A percentile compares a stretch with the other conserved stretches of the same genome.
Evolutionary conservation across 2,888 invertebrate genomes (phyloP).

Genomic region (Apotomis turbidana): DNA sequence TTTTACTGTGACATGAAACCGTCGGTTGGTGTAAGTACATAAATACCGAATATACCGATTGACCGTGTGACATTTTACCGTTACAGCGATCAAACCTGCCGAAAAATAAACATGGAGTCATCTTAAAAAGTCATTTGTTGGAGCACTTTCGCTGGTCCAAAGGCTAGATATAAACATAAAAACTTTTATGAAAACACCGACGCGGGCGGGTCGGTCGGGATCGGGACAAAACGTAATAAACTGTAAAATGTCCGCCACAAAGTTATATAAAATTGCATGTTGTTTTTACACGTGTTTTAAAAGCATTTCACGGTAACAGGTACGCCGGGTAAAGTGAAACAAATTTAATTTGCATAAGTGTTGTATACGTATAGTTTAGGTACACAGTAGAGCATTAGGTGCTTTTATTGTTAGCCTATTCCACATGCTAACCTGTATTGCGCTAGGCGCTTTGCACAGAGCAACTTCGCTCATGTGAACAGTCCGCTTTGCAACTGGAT

Average conservation of each 20-base stretch:
- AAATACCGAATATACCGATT: constrained; percentile 6
- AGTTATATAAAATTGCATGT: constrained; percentile 57
- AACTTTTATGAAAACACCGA: constrained; percentile 73
- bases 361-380: constrained; percentile 33
- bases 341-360: constrained; percentile 42
- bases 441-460: background rate
- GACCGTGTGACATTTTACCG: constrained; percentile 17
- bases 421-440: background rate
- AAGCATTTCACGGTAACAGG: constrained; percentile 43
- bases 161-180: constrained; percentile 68
- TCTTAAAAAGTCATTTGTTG: constrained; percentile 65
- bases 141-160: constrained; percentile 54
- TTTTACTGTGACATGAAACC: background rate
- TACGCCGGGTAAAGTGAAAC: constrained; percentile 41
- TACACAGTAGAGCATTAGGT: constrained; percentile 12
- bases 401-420: constrained; percentile 33
- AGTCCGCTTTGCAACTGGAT: background rate
- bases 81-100: constrained; percentile 18
- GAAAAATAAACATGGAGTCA: constrained; percentile 57
- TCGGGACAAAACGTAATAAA: constrained; percentile 68
- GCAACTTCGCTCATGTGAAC: background rate
- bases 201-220: constrained; percentile 55
- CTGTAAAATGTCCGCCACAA: constrained; percentile 63
- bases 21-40: background rate
- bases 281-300: constrained; percentile 51